Percentiles rank a stretch among this genome's conserved stretches.
Conservation (phyloP, 2,113 vertebrate genomes). For the Strigops habroptila region DNA sequence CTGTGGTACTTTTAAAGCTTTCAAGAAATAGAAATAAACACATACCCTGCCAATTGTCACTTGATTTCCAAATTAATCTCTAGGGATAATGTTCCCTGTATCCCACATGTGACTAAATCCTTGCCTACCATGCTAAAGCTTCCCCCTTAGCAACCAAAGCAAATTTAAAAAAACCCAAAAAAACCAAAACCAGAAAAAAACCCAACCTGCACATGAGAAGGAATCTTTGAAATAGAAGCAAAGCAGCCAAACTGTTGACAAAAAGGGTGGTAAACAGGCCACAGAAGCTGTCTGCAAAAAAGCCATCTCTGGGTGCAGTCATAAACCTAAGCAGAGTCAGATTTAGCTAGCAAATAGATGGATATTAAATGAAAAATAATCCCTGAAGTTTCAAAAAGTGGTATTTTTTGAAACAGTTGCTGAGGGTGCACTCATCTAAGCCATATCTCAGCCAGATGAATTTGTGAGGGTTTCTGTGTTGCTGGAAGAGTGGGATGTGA, state of each 20-base stretch:
- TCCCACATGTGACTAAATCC: neutral
- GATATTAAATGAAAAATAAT: neutral
- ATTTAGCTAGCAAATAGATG: neutral
- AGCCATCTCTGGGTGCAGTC: neutral
- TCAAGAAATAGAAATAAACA: neutral
- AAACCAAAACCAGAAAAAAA: neutral
- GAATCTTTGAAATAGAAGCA: neutral
- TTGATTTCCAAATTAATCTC: slow-evolving; percentile 48
- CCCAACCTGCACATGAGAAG: neutral
- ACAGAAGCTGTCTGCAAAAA: neutral
- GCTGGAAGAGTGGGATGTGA: neutral
- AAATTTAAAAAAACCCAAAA: neutral
- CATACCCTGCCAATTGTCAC: neutral
- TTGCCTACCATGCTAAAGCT: neutral
- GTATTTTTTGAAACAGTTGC: neutral
- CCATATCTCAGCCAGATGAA: neutral
- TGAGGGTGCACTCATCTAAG: neutral
- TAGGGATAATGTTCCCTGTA: neutral
- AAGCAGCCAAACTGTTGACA: neutral
- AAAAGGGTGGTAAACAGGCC: neutral
- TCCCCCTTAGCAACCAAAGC: slow-evolving; percentile 19
- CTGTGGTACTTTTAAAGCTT: slow-evolving; percentile 42
- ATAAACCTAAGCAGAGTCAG: neutral
- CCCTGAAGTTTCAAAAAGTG: neutral
- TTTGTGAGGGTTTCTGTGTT: neutral